Percentiles rank a stretch among this genome's conserved stretches.
These are phyloP conservation scores for Gymnarchus niloticus DNA, from an alignment of 2,113 vertebrate species.

Conservation along the genomic window DNA sequence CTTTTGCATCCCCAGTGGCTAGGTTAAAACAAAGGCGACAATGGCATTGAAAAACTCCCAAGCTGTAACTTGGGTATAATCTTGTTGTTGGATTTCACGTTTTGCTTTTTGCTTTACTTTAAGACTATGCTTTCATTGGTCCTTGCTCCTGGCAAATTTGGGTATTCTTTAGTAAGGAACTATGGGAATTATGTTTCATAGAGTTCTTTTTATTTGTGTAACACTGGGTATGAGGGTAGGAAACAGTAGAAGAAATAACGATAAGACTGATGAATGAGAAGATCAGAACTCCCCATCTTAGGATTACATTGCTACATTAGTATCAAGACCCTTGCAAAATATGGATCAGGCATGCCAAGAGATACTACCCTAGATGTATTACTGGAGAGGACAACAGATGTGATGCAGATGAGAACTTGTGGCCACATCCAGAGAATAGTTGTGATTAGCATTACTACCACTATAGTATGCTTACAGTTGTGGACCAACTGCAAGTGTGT, in stretches of 20 bases:
- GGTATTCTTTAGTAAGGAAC: neutral
- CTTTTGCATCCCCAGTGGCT: too few species aligned
- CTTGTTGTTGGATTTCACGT: neutral
- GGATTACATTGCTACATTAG: neutral
- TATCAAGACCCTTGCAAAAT: too few species aligned
- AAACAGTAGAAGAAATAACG: neutral
- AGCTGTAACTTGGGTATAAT: neutral
- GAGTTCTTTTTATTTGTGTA: neutral
- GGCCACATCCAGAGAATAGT: too few species aligned
- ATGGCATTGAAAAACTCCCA: too few species aligned
- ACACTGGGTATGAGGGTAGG: neutral
- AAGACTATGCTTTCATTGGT: neutral
- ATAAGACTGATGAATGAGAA: neutral
- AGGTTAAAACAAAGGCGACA: too few species aligned
- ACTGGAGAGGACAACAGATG: neutral
- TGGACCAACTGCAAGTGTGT: too few species aligned
- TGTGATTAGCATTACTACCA: too few species aligned
- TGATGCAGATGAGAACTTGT: neutral
- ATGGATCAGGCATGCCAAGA: too few species aligned
- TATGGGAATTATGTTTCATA: neutral
- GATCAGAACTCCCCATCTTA: neutral
- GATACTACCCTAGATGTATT: too few species aligned
- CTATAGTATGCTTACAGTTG: too few species aligned
- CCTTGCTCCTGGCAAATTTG: neutral
- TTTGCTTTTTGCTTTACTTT: neutral